Conservation (phyloP, 2,888 invertebrate species). For the Didymodactylos carnosus region DNA sequence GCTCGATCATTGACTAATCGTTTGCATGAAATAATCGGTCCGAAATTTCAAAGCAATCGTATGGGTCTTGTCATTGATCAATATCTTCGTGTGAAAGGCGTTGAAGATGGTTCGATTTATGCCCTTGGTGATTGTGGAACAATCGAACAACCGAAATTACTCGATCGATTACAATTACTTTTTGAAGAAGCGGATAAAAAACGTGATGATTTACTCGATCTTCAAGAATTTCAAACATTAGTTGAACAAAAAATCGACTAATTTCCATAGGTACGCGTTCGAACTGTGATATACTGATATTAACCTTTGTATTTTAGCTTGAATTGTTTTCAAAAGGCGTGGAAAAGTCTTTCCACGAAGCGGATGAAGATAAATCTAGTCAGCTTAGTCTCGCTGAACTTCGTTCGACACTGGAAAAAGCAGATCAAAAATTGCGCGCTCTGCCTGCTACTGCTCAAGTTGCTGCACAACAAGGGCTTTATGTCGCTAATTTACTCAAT, state of each 20-base stretch:
- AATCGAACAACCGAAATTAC: slow-evolving; percentile 19
- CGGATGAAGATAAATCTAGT: neutral
- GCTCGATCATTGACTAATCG: slow-evolving; percentile 16
- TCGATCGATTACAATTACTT: neutral
- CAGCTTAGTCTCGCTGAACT: neutral
- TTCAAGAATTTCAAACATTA: neutral
- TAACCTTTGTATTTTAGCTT: neutral
- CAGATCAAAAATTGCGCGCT: neutral
- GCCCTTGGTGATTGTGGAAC: slow-evolving; percentile 35
- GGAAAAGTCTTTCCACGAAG: neutral
- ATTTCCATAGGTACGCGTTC: neutral
- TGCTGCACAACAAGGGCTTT: slow-evolving; percentile 33
- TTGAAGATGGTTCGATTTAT: slow-evolving; percentile 24
- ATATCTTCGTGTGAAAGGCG: slow-evolving; percentile 22
- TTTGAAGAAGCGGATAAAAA: neutral
- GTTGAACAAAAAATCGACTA: neutral
- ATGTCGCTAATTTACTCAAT: slow-evolving; percentile 26
- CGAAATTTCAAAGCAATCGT: neutral
- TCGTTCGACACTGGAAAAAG: neutral
- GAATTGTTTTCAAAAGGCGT: neutral
- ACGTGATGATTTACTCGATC: neutral
- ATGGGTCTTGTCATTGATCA: slow-evolving; percentile 24
- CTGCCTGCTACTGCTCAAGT: slow-evolving; percentile 18
- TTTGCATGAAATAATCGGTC: neutral
- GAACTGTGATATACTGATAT: neutral